Evolutionary conservation across 2,797 vertebrate genomes (phyloP), one percentile per base, ranked within the genome.

Genomic region (Perodicticus potto): DNA sequence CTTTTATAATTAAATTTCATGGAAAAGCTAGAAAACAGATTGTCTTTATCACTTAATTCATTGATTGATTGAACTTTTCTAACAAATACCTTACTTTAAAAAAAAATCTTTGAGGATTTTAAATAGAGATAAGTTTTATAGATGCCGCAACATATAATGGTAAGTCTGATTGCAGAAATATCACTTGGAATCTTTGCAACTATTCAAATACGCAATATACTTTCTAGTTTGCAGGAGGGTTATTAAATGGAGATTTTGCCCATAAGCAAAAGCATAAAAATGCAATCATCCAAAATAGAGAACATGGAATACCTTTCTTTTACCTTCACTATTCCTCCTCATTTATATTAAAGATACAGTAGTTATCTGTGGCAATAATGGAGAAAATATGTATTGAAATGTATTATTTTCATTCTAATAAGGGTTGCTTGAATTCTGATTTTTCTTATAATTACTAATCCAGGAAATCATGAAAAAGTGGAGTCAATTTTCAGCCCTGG

Each of bases 241-340:
- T 22, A 86, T 53, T 13, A 82, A 55, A 70, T 43, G 59, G 14
- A 73, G 55, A 2, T 65, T 96, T 92, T 70, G 5, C 8, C 19
- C 17, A n/a, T 76, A 59, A 72, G 14, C 27, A 53, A 77, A 65
- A 86, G 5, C 16, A 0, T 14, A 78, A 45, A 17, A 53, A n/a
- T 49, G 13, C 9, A n/a, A 45, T 83, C 14, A 59, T 34, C 20
- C 78, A 43, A 76, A 73, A 27, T 57, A 67, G 3, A 37, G 80
- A 84, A 67, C 7, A 40, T 1, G 29, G 5, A 2, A 59, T 25
- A 23, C 6, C 4, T 5, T 67, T 70, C 34, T 32, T 84, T 78
- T 57, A 27, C 5, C 16, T n/a, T 27, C 2, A 5, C 3, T 8
- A 9, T 11, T 14, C 4, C 16, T 43, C 55, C 14, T 3, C 0